Percentiles rank a stretch among this genome's conserved stretches.
phyloP scores from a whole-genome alignment of 2,888 invertebrate species.

The Ischnura elegans region DNA sequence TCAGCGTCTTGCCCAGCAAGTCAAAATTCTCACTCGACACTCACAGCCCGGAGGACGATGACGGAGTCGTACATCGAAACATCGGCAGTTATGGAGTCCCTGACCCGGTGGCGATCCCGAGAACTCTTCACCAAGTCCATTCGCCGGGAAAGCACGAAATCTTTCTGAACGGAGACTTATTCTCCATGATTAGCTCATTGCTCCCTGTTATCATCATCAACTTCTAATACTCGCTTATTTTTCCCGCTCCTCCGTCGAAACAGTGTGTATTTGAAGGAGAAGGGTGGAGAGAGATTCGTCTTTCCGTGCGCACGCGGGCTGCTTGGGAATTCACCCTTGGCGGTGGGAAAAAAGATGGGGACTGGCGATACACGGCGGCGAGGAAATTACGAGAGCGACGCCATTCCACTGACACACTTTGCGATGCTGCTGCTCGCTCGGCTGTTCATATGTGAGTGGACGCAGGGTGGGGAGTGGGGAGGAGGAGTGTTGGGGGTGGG shows the following conservation, averaged over 20 bases:
- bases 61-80: too few relatives aligned
- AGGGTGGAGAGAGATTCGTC: background rate
- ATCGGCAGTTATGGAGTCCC: too few relatives aligned
- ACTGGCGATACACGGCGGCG: conserved; percentile 48
- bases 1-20: too few relatives aligned
- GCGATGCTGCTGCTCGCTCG: conserved; percentile 47
- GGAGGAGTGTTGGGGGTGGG: background rate
- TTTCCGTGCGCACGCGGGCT: background rate
- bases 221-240: too few relatives aligned
- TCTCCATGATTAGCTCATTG: too few relatives aligned
- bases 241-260: background rate
- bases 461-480: background rate
- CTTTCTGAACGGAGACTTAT: too few relatives aligned
- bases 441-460: conserved; percentile 16
- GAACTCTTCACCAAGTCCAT: too few relatives aligned
- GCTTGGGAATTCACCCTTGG: conserved; percentile 45
- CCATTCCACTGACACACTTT: conserved; percentile 66
- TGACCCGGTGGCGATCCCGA: too few relatives aligned
- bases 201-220: too few relatives aligned
- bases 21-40: too few relatives aligned
- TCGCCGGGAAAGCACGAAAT: too few relatives aligned
- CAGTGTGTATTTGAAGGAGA: background rate
- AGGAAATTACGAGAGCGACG: conserved; percentile 57
- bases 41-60: too few relatives aligned
- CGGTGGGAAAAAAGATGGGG: conserved; percentile 52